Evolutionary conservation across 2,113 vertebrate species (phyloP).

Genomic region (Onychorhynchus coronatus): DNA sequence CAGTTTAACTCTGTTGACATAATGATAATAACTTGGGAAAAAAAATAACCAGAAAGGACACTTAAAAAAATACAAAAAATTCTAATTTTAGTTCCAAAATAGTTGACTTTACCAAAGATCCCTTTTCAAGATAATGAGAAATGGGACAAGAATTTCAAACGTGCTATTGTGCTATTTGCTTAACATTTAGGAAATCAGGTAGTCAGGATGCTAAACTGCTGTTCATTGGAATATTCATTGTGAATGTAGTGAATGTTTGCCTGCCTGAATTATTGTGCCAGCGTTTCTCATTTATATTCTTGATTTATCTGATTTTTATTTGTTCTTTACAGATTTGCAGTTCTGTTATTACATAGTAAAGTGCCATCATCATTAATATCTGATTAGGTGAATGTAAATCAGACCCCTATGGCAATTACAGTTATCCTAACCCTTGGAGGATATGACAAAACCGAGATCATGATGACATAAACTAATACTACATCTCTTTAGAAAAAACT

Average conservation of each 20-base stretch:
- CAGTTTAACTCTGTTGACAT: background rate
- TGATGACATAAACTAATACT: background rate
- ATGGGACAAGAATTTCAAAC: background rate
- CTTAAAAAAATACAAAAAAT: background rate
- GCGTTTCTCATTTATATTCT: background rate
- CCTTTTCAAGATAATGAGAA: background rate
- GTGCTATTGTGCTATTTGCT: background rate
- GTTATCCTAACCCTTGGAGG: background rate
- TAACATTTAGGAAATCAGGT: background rate
- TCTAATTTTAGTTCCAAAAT: background rate
- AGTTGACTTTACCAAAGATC: background rate
- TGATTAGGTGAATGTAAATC: background rate
- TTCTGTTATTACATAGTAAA: background rate
- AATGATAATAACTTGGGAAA: background rate
- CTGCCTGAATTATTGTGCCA: background rate
- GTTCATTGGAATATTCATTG: background rate
- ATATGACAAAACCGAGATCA: background rate
- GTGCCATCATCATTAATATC: background rate
- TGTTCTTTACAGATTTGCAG: background rate
- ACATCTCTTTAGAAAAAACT: background rate
- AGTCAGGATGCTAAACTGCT: background rate
- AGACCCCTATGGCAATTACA: background rate
- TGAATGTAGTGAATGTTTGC: background rate
- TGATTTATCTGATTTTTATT: background rate
- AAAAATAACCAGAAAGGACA: background rate